A percentile compares a stretch with the other conserved stretches of the same genome.
These are phyloP conservation scores for Aphidius ervi DNA, from an alignment of 1,140 invertebrate genomes.

Conservation along the genomic window DNA sequence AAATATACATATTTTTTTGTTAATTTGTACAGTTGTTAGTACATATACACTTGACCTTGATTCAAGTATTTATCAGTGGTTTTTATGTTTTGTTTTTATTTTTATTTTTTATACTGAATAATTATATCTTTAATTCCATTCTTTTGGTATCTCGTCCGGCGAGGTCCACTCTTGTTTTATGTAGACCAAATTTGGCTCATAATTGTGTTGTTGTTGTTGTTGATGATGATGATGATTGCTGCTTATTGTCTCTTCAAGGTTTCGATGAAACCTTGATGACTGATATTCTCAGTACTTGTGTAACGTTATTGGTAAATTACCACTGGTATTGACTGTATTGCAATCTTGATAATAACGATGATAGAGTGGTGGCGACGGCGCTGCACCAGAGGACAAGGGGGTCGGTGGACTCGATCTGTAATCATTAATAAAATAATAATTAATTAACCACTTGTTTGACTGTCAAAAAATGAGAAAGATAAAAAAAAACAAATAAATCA, in stretches of 20 bases:
- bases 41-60: constrained; percentile 4
- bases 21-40: constrained; percentile 22
- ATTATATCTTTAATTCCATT: constrained; percentile 35
- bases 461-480: not conserved
- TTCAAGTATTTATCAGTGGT: not conserved
- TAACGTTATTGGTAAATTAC: constrained; percentile 50
- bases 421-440: constrained; percentile 22
- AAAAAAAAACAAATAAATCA: not conserved
- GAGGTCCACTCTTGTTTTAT: constrained; percentile 50
- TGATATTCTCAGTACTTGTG: constrained; percentile 54
- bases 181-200: constrained; percentile 44
- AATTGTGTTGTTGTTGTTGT: constrained; percentile 18
- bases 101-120: constrained; percentile 1
- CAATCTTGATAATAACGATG: constrained; percentile 52
- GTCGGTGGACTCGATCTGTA: constrained; percentile 50
- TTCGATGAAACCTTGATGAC: constrained; percentile 48
- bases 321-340: constrained; percentile 48
- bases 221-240: constrained; percentile 24
- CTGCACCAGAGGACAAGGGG: constrained; percentile 44
- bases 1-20: not conserved
- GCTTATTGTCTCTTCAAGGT: constrained; percentile 32
- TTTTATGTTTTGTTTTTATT: constrained; percentile 6
- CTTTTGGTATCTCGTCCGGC: constrained; percentile 42
- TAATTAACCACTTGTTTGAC: constrained; percentile 12
- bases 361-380: constrained; percentile 47